phyloP scores from a whole-genome alignment of 2,797 vertebrate genomes.

The Alauda arvensis region DNA sequence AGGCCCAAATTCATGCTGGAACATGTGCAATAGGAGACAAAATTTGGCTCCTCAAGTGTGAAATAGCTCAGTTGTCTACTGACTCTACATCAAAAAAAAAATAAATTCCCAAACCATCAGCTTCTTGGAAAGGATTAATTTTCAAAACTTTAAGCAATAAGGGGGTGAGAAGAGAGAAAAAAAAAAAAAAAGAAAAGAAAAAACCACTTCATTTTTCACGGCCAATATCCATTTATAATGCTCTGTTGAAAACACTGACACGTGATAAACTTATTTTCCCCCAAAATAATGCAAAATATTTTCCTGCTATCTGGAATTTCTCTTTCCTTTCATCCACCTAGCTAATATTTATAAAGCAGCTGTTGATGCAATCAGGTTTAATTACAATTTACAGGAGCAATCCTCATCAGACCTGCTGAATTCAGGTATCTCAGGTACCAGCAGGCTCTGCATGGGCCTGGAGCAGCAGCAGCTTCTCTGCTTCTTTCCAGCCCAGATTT shows the following conservation, averaged over 20 bases:
- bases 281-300: neutral
- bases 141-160: neutral
- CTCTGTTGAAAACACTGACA: neutral
- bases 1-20: slow-evolving; percentile 17
- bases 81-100: neutral
- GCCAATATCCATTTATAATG: neutral
- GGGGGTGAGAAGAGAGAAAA: neutral
- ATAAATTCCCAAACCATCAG: neutral
- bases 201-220: neutral
- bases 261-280: neutral
- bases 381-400: neutral
- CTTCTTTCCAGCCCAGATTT: neutral
- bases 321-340: neutral
- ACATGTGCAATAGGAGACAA: neutral
- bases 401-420: neutral
- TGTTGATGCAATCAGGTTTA: neutral
- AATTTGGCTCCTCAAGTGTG: slow-evolving; percentile 21
- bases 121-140: neutral
- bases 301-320: neutral
- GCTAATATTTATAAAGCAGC: neutral
- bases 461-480: neutral
- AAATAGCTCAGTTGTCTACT: slow-evolving; percentile 28
- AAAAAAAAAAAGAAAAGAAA: neutral
- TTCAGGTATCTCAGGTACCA: neutral
- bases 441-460: neutral